Evolutionary conservation across 53 echinoderm and acorn worm genomes (phyloP), one percentile per base, ranked within the genome.

Genomic region (Echinometra lucunter): DNA sequence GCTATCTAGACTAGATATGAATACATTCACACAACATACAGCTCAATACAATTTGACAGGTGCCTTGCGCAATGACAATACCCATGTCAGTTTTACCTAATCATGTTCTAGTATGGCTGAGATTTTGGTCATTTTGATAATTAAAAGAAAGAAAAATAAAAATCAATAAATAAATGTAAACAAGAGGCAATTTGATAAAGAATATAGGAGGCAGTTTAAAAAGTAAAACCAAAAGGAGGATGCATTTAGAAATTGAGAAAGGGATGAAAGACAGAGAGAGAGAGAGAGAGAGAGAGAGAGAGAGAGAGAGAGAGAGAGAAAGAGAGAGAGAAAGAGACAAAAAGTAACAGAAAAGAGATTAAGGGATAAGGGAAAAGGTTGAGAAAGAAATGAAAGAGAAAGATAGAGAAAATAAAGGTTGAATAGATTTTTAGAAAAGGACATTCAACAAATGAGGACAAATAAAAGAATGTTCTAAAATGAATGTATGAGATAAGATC

Each of bases 1-100:
- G 49, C 49, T 47, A 85, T 85, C 85, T 47, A 15, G 0, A 45
- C 37, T 28, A 85, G 85, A 85, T 85, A 28, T 85, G 85, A 85
- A 85, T 2, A 23, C 53, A 25, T 28, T 28, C 13, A 53, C 53
- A 53, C 13, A 13, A 53, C 1, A 53, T 13, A 53, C 53, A 53
- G 8, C 53, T 53, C 53, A 44, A 1, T 44, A 81, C 38, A 40
- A 81, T 25, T 44, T 16, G 44, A 30, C 44, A 81, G 74, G 74
- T 44, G 18, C 16, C 25, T 21, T 7, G 18, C 40, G 1, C 25
- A 3, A 27, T 21, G 63, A 27, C 0, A 63, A 63, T 63, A 63
- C 7, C 63, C 4, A 25, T 19, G 27, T 63, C 19, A 63, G 23
- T 60, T 63, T 63, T 63, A 63, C 21, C 25, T 25, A 4, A 4